A percentile compares a stretch with the other conserved stretches of the same genome.
These are phyloP conservation scores for Scomber scombrus DNA, from an alignment of 2,113 vertebrate genomes.

Conservation along the genomic window DNA sequence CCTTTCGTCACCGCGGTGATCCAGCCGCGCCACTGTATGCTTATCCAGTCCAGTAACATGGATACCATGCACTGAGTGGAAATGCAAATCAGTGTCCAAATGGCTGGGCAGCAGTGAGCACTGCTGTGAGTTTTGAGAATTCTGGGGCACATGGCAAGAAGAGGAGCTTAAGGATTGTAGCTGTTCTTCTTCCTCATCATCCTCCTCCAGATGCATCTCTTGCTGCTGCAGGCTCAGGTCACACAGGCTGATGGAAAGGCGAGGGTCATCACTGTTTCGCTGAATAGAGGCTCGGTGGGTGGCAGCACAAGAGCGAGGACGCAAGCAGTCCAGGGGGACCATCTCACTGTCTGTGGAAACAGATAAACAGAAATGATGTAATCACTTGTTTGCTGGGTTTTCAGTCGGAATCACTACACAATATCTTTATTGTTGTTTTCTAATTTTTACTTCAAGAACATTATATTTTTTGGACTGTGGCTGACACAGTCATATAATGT, in stretches of 20 bases:
- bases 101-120: slow-evolving; percentile 88
- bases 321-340: slow-evolving; percentile 88
- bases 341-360: slow-evolving; percentile 90
- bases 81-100: slow-evolving; percentile 90
- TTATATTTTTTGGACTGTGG: neutral
- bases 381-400: slow-evolving; percentile 22
- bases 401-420: slow-evolving; percentile 23
- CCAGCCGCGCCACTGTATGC: slow-evolving; percentile 89
- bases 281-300: slow-evolving; percentile 87
- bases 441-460: neutral
- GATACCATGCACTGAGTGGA: slow-evolving; percentile 90
- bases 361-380: slow-evolving; percentile 37
- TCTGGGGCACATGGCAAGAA: slow-evolving; percentile 92
- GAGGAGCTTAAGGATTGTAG: slow-evolving; percentile 77
- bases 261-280: slow-evolving; percentile 86
- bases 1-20: slow-evolving; percentile 89
- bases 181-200: slow-evolving; percentile 85
- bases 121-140: slow-evolving; percentile 93
- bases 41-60: slow-evolving; percentile 89
- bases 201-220: slow-evolving; percentile 65
- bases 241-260: slow-evolving; percentile 91
- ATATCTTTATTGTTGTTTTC: neutral
- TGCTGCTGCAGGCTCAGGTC: slow-evolving; percentile 90
- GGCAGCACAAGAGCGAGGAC: slow-evolving; percentile 89
- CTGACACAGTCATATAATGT: neutral